Conservation (phyloP, 2,113 vertebrate genomes). For the Gnathonemus longibarbis region DNA sequence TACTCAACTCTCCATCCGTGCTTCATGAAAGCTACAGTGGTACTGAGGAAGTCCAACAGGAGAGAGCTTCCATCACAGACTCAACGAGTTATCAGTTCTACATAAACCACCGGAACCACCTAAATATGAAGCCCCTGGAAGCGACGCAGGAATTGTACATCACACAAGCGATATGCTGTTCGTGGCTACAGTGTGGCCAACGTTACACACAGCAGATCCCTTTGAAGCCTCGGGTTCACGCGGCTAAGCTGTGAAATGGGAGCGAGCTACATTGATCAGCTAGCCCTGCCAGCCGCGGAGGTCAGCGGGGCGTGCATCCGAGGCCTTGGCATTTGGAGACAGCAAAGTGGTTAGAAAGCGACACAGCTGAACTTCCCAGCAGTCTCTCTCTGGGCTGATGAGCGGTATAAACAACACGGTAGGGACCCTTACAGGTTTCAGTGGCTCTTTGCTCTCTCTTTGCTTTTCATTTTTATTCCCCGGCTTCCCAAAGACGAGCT, state of each 20-base stretch:
- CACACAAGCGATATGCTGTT: background rate
- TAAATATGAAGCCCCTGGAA: background rate
- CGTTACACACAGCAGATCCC: background rate
- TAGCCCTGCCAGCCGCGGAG: background rate
- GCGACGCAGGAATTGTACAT: background rate
- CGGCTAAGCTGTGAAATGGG: background rate
- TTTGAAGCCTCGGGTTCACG: background rate
- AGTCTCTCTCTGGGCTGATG: background rate
- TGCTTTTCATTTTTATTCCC: background rate
- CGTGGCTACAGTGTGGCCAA: background rate
- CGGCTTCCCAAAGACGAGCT: conserved; percentile 8
- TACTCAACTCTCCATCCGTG: background rate
- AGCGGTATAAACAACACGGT: conserved; percentile 6
- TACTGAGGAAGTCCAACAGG: background rate
- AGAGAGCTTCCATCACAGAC: background rate
- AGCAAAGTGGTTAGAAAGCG: background rate
- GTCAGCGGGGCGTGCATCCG: background rate
- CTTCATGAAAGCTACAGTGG: background rate
- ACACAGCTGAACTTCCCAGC: background rate
- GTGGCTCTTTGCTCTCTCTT: background rate
- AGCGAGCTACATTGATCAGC: background rate
- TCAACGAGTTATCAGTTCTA: background rate
- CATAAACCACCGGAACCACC: background rate
- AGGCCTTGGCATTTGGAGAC: background rate
- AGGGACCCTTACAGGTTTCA: background rate